Evolutionary conservation across 2,113 vertebrate species (phyloP), one percentile per base, ranked within the genome.

Genomic region (Melospiza georgiana): DNA sequence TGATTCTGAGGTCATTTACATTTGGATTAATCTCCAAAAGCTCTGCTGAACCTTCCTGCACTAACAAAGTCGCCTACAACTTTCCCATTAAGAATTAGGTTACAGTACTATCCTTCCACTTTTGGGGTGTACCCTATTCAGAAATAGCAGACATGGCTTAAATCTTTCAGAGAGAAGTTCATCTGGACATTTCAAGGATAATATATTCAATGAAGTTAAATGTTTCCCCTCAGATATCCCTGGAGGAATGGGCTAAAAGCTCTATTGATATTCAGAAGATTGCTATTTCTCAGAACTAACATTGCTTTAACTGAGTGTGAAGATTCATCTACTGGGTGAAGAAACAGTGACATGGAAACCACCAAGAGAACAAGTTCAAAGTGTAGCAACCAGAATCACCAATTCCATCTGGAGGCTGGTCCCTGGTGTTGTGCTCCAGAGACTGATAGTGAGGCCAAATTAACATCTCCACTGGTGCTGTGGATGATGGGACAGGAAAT

Each of bases 1-100:
- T n/a, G 58, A 88, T 92, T 96, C 68, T 49, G 51, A 54, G 24
- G n/a, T 39, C 25, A 71, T 81, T 72, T 93, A 61, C 58, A 69
- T 80, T 87, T 89, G 71, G 35, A 91, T 67, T 86, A 25, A 89
- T 61, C 41, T 65, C 59, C 49, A 74, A 74, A 91, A 86, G 12
- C n/a, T 84, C 80, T 85, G 27, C 35, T 83, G 41, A 96, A 67
- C 37, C 30, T 55, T 89, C 21, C 57, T 58, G 33, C 8, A 3
- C 67, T 65, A 86, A 73, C 13, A 77, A 75, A 87, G 27, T 35
- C 80, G 73, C 88, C 41, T 22, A 22, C 11, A 25, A 39, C 58
- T 91, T 80, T 67, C 35, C 81, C 8, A 28, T 82, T 71, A 51
- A n/a, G 24, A 43, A 94, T 58, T 1, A 54, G n/a, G 35, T 39